A percentile compares a stretch with the other conserved stretches of the same genome.
phyloP scores from a whole-genome alignment of 2,888 invertebrate species.

The Malacosoma neustria region DNA sequence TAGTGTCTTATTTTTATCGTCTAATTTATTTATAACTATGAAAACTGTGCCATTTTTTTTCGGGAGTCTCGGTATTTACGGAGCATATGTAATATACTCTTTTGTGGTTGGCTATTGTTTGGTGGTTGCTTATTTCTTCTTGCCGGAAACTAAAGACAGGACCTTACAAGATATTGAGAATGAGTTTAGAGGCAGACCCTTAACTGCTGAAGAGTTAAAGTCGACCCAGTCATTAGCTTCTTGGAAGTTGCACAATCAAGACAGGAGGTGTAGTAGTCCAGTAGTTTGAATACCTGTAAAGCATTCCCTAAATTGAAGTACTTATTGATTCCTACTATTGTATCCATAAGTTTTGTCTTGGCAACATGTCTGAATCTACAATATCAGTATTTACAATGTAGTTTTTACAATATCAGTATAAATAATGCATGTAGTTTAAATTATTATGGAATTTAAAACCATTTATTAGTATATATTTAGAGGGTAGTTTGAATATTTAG shows the following conservation, averaged over 20 bases:
- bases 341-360: too few relatives aligned
- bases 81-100: conserved; percentile 37
- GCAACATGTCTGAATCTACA: too few relatives aligned
- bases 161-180: conserved; percentile 56
- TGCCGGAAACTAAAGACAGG: conserved; percentile 56
- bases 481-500: too few relatives aligned
- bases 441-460: too few relatives aligned
- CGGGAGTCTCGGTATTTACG: conserved; percentile 31
- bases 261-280: conserved; percentile 32
- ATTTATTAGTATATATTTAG: too few relatives aligned
- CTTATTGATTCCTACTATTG: too few relatives aligned
- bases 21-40: conserved; percentile 40
- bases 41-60: conserved; percentile 44
- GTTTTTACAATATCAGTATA: too few relatives aligned
- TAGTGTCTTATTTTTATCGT: conserved; percentile 38
- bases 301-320: too few relatives aligned
- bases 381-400: too few relatives aligned
- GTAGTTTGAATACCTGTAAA: conserved; percentile 15
- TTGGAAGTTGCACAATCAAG: conserved; percentile 24
- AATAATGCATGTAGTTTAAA: too few relatives aligned
- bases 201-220: conserved; percentile 31
- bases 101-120: conserved; percentile 36
- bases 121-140: conserved; percentile 29
- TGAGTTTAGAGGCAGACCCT: conserved; percentile 41
- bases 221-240: conserved; percentile 34